A percentile compares a stretch with the other conserved stretches of the same genome.
Conservation (phyloP, 1,140 invertebrate species). For the Penaeus chinensis region DNA sequence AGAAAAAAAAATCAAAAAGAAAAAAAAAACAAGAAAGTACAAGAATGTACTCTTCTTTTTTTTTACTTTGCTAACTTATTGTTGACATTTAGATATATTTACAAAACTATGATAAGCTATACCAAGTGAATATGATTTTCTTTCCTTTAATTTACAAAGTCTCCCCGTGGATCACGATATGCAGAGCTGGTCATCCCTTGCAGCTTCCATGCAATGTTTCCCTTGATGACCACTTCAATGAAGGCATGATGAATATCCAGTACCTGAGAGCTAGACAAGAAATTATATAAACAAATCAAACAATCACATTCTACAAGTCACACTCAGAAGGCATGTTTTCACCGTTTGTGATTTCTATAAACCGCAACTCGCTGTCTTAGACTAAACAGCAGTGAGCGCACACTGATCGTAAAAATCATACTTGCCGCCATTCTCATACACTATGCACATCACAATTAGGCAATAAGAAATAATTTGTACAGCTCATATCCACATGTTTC, state of each 20-base stretch:
- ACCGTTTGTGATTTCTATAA: conserved; percentile 41
- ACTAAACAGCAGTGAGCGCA: conserved; percentile 4
- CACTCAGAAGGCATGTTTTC: conserved; percentile 50
- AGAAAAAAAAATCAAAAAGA: not conserved
- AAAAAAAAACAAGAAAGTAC: not conserved
- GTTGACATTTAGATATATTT: conserved; percentile 59
- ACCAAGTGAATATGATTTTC: conserved; percentile 50
- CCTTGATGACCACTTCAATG: conserved; percentile 37
- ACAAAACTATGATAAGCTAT: conserved; percentile 61
- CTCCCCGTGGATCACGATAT: conserved; percentile 56
- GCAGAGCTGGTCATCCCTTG: conserved; percentile 48
- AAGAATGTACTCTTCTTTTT: conserved; percentile 32
- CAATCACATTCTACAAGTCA: conserved; percentile 43
- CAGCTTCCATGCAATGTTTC: conserved; percentile 34
- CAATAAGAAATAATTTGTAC: conserved; percentile 57
- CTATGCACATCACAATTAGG: conserved; percentile 48
- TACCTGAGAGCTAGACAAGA: conserved; percentile 60
- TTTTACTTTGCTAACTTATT: conserved; percentile 50
- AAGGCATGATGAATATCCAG: conserved; percentile 56
- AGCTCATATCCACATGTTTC: conserved; percentile 53
- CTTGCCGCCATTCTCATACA: conserved; percentile 29
- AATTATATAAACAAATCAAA: conserved; percentile 56
- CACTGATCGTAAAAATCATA: conserved; percentile 16
- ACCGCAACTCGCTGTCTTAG: not conserved
- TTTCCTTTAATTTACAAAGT: conserved; percentile 37